Evolutionary conservation across 2,797 vertebrate genomes (phyloP).

Genomic region (Zenarchopterus dispar): DNA sequence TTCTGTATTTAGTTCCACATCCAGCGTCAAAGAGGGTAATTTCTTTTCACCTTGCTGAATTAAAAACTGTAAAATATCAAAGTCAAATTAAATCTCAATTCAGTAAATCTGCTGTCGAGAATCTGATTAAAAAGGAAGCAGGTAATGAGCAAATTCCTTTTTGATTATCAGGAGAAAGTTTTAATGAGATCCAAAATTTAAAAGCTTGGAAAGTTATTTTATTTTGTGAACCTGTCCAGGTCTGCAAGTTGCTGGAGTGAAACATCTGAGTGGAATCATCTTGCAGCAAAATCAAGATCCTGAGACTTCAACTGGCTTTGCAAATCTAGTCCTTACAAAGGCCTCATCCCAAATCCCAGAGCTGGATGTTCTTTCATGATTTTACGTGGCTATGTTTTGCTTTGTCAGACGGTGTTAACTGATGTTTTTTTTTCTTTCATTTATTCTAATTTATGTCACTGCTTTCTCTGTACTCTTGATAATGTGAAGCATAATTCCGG

Average conservation of each 20-base stretch:
- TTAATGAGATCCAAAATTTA: slow-evolving; percentile 3
- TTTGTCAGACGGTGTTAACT: neutral
- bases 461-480: neutral
- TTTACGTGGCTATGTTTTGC: neutral
- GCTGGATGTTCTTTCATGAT: neutral
- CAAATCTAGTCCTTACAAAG: neutral
- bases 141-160: neutral
- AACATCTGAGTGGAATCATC: slow-evolving; percentile 5
- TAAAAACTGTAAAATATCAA: too few species aligned
- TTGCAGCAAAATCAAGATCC: neutral
- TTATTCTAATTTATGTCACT: neutral
- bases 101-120: neutral
- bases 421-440: neutral
- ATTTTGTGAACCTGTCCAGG: neutral
- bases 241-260: neutral
- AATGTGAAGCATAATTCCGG: neutral
- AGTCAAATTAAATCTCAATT: too few species aligned
- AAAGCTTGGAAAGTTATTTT: neutral
- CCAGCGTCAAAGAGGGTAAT: too few species aligned
- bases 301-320: slow-evolving; percentile 11
- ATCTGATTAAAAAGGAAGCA: neutral
- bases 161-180: neutral
- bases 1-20: too few species aligned
- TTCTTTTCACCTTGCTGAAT: too few species aligned
- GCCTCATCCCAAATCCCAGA: neutral